phyloP scores from a whole-genome alignment of 2,113 vertebrate species.

The Apteryx mantelli region DNA sequence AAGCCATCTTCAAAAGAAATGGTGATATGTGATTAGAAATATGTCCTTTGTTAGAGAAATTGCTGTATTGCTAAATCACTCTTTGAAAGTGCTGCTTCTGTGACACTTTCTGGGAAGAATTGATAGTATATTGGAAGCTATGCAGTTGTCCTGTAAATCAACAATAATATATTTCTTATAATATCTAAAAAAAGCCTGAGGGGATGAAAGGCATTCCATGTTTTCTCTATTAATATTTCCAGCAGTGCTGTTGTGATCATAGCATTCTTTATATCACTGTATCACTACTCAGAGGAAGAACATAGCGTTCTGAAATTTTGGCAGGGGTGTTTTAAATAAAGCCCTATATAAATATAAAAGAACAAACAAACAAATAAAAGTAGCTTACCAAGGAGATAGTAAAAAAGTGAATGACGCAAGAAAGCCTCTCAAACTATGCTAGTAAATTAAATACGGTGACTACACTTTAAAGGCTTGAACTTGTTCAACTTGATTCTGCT shows the following conservation, averaged over 20 bases:
- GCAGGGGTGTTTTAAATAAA: neutral
- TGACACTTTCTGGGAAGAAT: neutral
- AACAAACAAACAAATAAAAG: neutral
- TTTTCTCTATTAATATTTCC: neutral
- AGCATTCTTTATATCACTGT: neutral
- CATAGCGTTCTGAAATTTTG: neutral
- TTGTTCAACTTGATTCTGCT: neutral
- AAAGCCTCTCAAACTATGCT: neutral
- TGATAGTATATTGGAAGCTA: neutral
- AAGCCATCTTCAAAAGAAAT: neutral
- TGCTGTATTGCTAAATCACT: neutral
- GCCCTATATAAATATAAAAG: neutral
- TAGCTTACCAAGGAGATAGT: neutral
- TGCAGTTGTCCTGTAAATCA: neutral
- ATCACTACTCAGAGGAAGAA: neutral
- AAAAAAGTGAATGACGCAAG: neutral
- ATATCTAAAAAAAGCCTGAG: neutral
- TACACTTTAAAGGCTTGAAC: neutral
- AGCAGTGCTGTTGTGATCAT: neutral
- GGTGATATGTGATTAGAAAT: neutral
- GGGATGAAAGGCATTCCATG: neutral
- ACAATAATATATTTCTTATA: neutral
- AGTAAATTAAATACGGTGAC: neutral
- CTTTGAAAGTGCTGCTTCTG: neutral
- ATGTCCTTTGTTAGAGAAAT: neutral